A percentile compares a stretch with the other conserved stretches of the same genome.
Evolutionary conservation across 2,113 vertebrate species (phyloP).

Genomic region (Coreoperca whiteheadi): DNA sequence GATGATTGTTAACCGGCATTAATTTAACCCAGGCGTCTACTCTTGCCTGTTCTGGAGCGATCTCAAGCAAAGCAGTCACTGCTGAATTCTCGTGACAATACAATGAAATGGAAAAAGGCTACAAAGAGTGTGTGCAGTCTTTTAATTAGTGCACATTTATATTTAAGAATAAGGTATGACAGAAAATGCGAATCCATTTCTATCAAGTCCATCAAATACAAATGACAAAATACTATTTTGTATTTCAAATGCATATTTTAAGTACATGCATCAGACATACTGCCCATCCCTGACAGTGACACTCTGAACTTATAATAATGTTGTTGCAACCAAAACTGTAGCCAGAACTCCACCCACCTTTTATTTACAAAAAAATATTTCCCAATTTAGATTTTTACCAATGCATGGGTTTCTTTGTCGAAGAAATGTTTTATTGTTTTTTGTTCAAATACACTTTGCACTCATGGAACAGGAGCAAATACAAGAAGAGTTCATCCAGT

Average conservation of each 20-base stretch:
- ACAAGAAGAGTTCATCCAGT: background rate
- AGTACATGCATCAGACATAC: no score
- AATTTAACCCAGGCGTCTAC: slow-evolving; percentile 29
- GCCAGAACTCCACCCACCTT: no score
- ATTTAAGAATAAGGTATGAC: no score
- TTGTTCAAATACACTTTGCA: slow-evolving; percentile 7
- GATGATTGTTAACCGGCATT: slow-evolving; percentile 50
- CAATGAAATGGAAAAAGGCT: slow-evolving; percentile 8
- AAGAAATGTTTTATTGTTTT: background rate
- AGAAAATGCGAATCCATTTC: no score
- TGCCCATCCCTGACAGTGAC: no score
- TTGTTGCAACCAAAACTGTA: no score
- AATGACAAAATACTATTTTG: no score
- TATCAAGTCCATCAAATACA: no score
- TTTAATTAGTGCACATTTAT: background rate
- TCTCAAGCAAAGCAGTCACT: slow-evolving; percentile 17
- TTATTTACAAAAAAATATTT: no score
- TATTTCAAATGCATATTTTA: no score
- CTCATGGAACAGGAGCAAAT: background rate
- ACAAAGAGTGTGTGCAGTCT: background rate
- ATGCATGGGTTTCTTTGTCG: background rate
- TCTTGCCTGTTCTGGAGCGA: background rate
- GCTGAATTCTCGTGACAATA: slow-evolving; percentile 10
- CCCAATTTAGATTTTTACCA: slow-evolving; percentile 1
- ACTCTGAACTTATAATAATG: no score